These are phyloP conservation scores for Alloscopus bannaensis DNA, from an alignment of 2,888 invertebrate genomes.

Conservation along the genomic window DNA sequence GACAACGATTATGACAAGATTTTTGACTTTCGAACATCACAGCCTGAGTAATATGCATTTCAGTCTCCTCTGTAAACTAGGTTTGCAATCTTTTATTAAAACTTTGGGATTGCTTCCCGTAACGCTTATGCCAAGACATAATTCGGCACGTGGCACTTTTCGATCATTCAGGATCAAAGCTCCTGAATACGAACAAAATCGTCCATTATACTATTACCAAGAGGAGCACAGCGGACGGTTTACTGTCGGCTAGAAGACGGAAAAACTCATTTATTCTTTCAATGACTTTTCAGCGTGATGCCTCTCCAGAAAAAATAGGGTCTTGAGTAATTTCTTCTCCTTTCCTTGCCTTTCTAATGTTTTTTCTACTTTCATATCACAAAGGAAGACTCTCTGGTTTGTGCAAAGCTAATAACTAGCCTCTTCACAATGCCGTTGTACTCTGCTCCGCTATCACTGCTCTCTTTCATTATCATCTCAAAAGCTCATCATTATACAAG, in stretches of 20 bases:
- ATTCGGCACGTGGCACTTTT: not conserved
- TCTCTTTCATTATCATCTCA: constrained; percentile 56
- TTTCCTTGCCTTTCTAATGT: constrained; percentile 55
- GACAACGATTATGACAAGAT: no score
- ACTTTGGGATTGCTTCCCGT: no score
- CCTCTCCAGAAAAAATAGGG: constrained; percentile 29
- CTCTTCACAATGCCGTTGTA: no score
- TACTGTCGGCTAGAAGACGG: constrained; percentile 18
- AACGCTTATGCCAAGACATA: not conserved
- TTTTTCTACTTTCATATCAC: constrained; percentile 24
- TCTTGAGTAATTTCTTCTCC: constrained; percentile 58
- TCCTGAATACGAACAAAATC: not conserved
- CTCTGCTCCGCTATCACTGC: no score
- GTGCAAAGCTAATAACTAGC: constrained; percentile 47
- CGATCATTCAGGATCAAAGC: not conserved
- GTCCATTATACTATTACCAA: not conserved
- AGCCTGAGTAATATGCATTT: no score
- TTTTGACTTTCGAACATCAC: no score
- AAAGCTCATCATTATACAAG: constrained; percentile 40
- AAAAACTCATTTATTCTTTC: constrained; percentile 60
- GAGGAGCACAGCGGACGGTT: not conserved
- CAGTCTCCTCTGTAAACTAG: no score
- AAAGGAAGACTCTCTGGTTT: constrained; percentile 33
- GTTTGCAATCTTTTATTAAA: no score
- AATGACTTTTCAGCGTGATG: constrained; percentile 58